Evolutionary conservation across 2,113 vertebrate genomes (phyloP).

Genomic region (Microcebus lehilahytsara): DNA sequence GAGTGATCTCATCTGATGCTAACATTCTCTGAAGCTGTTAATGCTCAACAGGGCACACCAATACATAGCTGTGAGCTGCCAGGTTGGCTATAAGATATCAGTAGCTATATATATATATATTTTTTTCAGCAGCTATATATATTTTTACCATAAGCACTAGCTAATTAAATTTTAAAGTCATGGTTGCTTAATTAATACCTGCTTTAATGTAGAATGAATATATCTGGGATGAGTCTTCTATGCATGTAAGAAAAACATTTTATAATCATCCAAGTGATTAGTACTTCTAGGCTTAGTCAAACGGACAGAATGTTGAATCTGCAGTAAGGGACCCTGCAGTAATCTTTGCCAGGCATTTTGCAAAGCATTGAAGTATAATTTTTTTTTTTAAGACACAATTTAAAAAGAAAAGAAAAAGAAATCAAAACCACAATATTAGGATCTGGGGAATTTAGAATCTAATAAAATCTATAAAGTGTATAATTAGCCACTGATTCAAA

Average conservation of each 20-base stretch:
- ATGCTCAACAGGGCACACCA: neutral
- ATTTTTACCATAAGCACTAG: neutral
- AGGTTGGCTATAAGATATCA: neutral
- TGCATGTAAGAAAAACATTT: neutral
- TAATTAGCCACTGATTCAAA: neutral
- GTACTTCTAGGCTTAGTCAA: neutral
- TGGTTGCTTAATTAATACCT: neutral
- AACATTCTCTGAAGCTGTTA: neutral
- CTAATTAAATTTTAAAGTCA: neutral
- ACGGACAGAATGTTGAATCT: neutral
- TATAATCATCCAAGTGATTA: neutral
- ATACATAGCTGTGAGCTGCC: neutral
- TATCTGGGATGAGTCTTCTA: neutral
- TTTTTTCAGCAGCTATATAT: neutral
- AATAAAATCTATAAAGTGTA: neutral
- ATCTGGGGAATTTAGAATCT: neutral
- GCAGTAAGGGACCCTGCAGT: fast-evolving
- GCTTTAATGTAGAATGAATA: neutral
- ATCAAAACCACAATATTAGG: neutral
- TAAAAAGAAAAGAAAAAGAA: neutral
- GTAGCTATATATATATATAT: neutral
- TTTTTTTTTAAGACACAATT: neutral
- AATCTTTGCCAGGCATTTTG: neutral
- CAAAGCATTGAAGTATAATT: neutral
- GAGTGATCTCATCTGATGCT: neutral